These are phyloP conservation scores for Anas bahamensis DNA, from an alignment of 2,797 vertebrate genomes.

Conservation along the genomic window DNA sequence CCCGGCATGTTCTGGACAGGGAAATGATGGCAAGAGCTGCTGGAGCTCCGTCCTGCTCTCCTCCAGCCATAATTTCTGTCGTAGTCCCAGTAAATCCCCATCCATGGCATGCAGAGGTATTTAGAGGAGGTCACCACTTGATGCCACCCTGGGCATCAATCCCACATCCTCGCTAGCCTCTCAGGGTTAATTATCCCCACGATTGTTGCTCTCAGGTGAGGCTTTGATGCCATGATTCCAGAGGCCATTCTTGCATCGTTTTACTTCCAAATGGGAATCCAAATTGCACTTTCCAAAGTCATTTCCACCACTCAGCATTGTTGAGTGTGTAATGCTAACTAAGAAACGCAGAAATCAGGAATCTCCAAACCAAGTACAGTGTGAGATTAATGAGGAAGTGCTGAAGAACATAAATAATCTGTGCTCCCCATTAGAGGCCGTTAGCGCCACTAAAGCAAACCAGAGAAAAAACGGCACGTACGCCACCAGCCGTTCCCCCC, in stretches of 20 bases:
- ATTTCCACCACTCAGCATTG: neutral
- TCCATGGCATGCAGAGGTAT: neutral
- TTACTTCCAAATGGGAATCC: neutral
- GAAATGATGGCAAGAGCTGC: too few relatives aligned
- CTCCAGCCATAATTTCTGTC: too few relatives aligned
- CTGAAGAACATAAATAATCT: neutral
- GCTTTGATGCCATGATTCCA: neutral
- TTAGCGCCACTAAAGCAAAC: neutral
- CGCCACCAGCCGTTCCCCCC: neutral
- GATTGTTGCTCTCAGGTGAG: neutral
- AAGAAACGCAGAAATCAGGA: neutral
- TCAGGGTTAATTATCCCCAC: neutral
- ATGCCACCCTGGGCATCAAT: neutral
- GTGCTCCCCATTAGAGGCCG: neutral
- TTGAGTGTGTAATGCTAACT: neutral
- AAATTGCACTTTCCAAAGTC: neutral
- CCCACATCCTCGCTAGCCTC: neutral
- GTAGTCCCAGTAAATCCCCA: neutral
- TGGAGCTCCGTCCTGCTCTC: too few relatives aligned
- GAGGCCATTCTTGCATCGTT: neutral
- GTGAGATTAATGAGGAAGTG: conserved; percentile 19
- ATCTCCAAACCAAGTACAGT: neutral
- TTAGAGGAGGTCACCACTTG: neutral
- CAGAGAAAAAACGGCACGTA: neutral
- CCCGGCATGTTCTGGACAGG: too few relatives aligned